A percentile compares a stretch with the other conserved stretches of the same genome.
Conservation (phyloP, 2,113 vertebrate species). For the Solenodon paradoxus region DNA sequence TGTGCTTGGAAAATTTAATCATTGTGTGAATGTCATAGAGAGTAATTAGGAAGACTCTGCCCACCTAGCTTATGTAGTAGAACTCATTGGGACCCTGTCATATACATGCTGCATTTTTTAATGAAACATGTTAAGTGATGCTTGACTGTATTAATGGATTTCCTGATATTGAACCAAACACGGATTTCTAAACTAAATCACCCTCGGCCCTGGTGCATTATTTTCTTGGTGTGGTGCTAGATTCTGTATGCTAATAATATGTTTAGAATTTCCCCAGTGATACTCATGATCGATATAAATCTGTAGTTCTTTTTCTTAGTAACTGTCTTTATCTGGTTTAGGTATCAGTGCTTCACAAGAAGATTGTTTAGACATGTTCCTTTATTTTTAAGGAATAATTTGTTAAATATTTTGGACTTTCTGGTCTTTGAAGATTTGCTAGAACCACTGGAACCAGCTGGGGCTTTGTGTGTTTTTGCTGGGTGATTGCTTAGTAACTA, state of each 20-base stretch:
- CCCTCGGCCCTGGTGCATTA: not conserved
- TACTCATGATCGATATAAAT: not conserved
- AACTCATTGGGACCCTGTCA: no score
- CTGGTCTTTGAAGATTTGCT: not conserved
- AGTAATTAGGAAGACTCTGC: no score
- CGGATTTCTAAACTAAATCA: not conserved
- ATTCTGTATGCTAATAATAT: not conserved
- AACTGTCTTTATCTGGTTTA: not conserved
- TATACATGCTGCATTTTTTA: no score
- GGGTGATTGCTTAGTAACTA: not conserved
- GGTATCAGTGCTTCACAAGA: not conserved
- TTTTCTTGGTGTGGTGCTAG: not conserved
- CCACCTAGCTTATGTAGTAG: no score
- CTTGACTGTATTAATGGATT: not conserved
- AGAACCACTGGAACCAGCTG: not conserved
- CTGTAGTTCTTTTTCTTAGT: not conserved
- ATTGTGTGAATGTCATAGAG: no score
- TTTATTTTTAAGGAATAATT: not conserved
- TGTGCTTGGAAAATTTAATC: no score
- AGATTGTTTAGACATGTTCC: not conserved
- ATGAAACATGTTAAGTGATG: no score
- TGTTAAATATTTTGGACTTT: not conserved
- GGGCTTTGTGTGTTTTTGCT: not conserved
- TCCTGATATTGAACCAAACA: not conserved
- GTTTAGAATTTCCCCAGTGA: not conserved